Evolutionary conservation across 2,797 vertebrate genomes (phyloP).

Genomic region (Premnoplex brunnescens): DNA sequence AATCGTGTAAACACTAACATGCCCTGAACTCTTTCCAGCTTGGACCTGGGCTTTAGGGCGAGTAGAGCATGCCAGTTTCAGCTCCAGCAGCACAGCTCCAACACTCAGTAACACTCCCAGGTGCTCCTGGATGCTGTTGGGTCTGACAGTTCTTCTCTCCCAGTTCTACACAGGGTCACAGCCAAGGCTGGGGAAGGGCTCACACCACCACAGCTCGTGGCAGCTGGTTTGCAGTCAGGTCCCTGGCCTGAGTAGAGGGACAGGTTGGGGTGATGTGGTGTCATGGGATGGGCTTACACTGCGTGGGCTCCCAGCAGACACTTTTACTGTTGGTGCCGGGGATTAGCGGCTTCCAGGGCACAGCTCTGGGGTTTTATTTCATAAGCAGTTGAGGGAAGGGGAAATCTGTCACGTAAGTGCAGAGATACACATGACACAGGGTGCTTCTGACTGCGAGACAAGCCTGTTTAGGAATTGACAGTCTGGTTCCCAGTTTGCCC

Average conservation of each 20-base stretch:
- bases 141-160: fast-evolving
- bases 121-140: neutral
- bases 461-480: neutral
- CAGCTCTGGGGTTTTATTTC: neutral
- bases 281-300: fast-evolving
- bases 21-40: neutral
- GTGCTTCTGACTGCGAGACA: neutral
- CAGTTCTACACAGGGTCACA: fast-evolving
- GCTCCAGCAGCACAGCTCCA: neutral
- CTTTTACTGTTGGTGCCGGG: fast-evolving
- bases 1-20: neutral
- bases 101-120: fast-evolving
- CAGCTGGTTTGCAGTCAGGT: neutral
- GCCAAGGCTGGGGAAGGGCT: neutral
- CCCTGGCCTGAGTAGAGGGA: neutral
- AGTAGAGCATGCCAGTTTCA: neutral
- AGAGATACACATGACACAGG: neutral
- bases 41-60: neutral
- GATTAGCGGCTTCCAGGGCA: neutral
- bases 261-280: neutral
- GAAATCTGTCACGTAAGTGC: neutral
- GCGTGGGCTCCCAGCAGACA: fast-evolving
- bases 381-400: neutral
- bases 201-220: fast-evolving
- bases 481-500: neutral